Conservation (phyloP, 1,140 invertebrate genomes). For the Cydia amplana region DNA sequence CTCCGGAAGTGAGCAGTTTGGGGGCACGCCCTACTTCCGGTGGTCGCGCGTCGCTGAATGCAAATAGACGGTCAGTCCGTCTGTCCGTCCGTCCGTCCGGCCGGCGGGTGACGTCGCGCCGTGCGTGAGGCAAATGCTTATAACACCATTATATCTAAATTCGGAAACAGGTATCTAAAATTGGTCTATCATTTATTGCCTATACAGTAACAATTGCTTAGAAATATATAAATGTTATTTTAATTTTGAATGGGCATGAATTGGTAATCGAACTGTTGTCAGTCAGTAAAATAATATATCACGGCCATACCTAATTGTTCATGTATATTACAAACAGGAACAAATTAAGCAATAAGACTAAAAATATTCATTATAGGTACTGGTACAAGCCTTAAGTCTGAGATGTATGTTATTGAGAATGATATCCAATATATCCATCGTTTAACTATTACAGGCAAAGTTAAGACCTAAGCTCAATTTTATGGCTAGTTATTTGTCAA, state of each 20-base stretch:
- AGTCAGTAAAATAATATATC: not conserved
- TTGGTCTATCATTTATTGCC: not conserved
- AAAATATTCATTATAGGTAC: no score
- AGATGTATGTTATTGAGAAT: not conserved
- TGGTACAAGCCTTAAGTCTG: no score
- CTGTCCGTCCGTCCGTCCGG: constrained; percentile 47
- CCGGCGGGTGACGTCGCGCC: constrained; percentile 52
- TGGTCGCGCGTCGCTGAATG: constrained; percentile 68
- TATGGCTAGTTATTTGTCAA: constrained; percentile 18
- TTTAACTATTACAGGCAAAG: not conserved
- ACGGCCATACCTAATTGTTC: not conserved
- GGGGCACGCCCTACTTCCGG: constrained; percentile 66
- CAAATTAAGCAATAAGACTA: no score
- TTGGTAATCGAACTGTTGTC: not conserved
- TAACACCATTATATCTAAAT: constrained; percentile 23
- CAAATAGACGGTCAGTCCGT: constrained; percentile 53
- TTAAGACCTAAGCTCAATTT: constrained; percentile 9
- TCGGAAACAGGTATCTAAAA: not conserved
- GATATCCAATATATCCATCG: not conserved
- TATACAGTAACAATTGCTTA: constrained; percentile 19
- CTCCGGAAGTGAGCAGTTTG: constrained; percentile 71
- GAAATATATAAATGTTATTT: not conserved
- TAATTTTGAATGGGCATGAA: not conserved
- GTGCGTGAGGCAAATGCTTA: constrained; percentile 26
- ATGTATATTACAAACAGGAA: not conserved